Percentiles rank a stretch among this genome's conserved stretches.
phyloP scores from a whole-genome alignment of 2,797 vertebrate genomes.

The Percopsis omiscomaycus region DNA sequence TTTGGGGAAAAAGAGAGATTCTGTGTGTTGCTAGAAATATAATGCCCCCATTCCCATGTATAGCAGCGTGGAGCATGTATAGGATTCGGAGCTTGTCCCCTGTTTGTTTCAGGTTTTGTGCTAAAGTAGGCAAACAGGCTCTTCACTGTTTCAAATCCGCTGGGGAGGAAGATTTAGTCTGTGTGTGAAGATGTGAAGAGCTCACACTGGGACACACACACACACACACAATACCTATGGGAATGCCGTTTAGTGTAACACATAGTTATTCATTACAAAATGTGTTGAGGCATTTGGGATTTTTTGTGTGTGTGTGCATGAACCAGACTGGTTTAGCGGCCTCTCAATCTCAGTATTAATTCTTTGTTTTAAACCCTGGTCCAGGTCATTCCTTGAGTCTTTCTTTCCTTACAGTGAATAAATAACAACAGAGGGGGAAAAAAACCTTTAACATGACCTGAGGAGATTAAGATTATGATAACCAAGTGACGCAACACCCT shows the following conservation, averaged over 20 bases:
- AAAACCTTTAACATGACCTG: not conserved
- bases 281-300: conserved; percentile 52
- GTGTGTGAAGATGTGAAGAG: conserved; percentile 46
- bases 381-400: conserved; percentile 8
- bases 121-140: conserved; percentile 61
- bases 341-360: conserved; percentile 2
- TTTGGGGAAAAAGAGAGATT: conserved; percentile 24
- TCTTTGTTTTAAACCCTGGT: conserved; percentile 14
- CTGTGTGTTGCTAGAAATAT: conserved; percentile 40
- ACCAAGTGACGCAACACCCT: no score
- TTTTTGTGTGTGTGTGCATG: conserved; percentile 23
- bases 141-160: conserved; percentile 46
- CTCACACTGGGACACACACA: conserved; percentile 7
- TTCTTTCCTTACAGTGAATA: conserved; percentile 4
- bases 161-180: conserved; percentile 45
- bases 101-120: conserved; percentile 50
- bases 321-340: conserved; percentile 4
- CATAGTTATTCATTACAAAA: conserved; percentile 66
- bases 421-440: conserved; percentile 5
- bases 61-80: conserved; percentile 45
- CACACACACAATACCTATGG: conserved; percentile 32
- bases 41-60: conserved; percentile 46
- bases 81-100: conserved; percentile 24
- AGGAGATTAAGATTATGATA: no score
- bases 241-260: conserved; percentile 55